Conservation (phyloP, 30 jellyfish, hydroid and myxozoan genomes). For the Morbakka virulenta region DNA sequence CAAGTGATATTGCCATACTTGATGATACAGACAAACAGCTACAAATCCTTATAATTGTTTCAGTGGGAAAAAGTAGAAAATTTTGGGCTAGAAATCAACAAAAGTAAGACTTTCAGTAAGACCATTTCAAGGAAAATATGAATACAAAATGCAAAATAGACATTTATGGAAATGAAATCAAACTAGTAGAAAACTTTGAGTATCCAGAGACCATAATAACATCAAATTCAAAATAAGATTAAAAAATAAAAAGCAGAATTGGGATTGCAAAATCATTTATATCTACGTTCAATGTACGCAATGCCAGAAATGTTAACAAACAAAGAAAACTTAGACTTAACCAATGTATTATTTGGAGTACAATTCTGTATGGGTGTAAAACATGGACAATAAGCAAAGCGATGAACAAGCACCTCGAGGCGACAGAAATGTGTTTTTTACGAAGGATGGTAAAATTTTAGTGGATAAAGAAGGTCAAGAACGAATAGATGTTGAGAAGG, state of each 20-base stretch:
- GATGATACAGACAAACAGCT: slow-evolving; percentile 30
- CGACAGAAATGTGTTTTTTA: slow-evolving; percentile 7
- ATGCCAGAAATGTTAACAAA: background rate
- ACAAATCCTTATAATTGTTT: slow-evolving; percentile 4
- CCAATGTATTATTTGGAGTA: slow-evolving; percentile 3
- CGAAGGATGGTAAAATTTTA: slow-evolving; percentile 3
- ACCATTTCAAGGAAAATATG: background rate
- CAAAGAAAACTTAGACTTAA: slow-evolving; percentile 6
- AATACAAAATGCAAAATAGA: background rate
- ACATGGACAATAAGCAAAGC: slow-evolving; percentile 17
- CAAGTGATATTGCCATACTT: slow-evolving; percentile 25
- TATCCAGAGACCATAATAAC: slow-evolving; percentile 11
- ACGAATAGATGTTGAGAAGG: slow-evolving; percentile 6
- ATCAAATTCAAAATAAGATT: background rate
- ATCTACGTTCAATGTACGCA: background rate
- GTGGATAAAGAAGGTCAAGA: slow-evolving; percentile 11
- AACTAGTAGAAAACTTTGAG: slow-evolving; percentile 8
- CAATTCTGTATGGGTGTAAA: slow-evolving; percentile 21
- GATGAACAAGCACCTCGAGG: background rate
- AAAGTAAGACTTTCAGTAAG: background rate
- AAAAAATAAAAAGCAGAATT: slow-evolving; percentile 4
- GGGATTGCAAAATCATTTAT: slow-evolving; percentile 12
- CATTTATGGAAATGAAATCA: background rate
- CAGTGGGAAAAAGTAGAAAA: background rate
- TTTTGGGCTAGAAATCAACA: too few species aligned